Base-by-base conservation (phyloP, 53 echinoderm and acorn worm species). In the Arbacia lixula region DNA sequence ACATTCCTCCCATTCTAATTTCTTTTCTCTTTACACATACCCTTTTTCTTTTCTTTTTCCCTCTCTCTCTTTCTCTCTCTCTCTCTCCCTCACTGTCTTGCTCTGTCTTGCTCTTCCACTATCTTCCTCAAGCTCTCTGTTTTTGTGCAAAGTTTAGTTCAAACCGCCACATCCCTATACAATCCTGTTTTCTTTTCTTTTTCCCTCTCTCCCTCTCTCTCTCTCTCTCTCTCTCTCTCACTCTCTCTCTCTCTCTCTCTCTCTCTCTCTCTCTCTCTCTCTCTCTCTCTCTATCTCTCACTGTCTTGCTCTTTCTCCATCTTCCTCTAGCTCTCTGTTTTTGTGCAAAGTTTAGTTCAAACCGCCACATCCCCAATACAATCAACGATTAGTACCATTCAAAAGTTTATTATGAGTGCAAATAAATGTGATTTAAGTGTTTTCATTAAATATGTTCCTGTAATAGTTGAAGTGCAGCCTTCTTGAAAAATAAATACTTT, bases 331-430 rank as follows among this genome's bases (percentile, higher is more conserved):
- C n/a, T n/a, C n/a, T n/a, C n/a, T 36, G 38, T 36, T 8, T 20
- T 5, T 36, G 36, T 66, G 36, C 66, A n/a, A 1, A 22, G 36
- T 8, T 66, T 35, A 66, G 66, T 66, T 36, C 22, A 38, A 19
- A 36, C 66, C 66, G 24, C 22, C 66, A 66, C 66, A 21, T 66
- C 28, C 37, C 66, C 66, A n/a, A n/a, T n/a, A n/a, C n/a, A n/a
- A n/a, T n/a, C n/a, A n/a, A n/a, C n/a, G n/a, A n/a, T n/a, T n/a
- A n/a, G n/a, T n/a, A n/a, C n/a, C n/a, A n/a, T n/a, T n/a, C n/a
- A n/a, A n/a, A n/a, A n/a, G n/a, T n/a, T n/a, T n/a, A n/a, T n/a
- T n/a, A n/a, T n/a, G n/a, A n/a, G n/a, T n/a, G n/a, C n/a, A n/a
- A n/a, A n/a, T n/a, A n/a, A n/a, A n/a, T n/a, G n/a, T n/a, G n/a